Percentiles rank a stretch among this genome's conserved stretches.
Evolutionary conservation across 2,113 vertebrate genomes (phyloP).

Genomic region (Phylloscopus trochilus): DNA sequence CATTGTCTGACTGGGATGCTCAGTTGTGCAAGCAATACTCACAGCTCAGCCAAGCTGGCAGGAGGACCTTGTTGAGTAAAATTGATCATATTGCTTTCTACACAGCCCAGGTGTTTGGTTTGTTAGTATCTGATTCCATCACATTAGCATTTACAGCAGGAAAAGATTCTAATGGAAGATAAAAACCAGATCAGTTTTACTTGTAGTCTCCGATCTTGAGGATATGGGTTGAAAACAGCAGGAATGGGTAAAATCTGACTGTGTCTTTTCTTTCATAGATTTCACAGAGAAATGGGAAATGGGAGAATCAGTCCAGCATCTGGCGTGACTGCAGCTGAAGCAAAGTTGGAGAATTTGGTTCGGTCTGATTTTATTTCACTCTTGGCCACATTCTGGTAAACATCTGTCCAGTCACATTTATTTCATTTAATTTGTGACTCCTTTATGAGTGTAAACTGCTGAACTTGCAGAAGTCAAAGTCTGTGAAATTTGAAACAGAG

Average conservation of each 20-base stretch:
- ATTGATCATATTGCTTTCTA: not conserved
- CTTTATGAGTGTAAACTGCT: not conserved
- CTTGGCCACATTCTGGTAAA: slow-evolving; percentile 48
- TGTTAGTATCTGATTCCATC: not conserved
- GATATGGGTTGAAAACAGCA: not conserved
- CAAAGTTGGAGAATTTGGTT: slow-evolving; percentile 49
- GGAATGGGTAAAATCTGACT: not conserved
- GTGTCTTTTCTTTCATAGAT: slow-evolving; percentile 2
- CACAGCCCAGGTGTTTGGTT: not conserved
- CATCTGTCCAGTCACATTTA: not conserved
- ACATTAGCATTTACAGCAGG: not conserved
- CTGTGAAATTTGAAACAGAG: not conserved
- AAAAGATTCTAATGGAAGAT: not conserved
- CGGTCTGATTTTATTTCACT: slow-evolving; percentile 54
- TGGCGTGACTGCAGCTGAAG: slow-evolving; percentile 32
- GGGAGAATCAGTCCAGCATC: not conserved
- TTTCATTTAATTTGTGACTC: not conserved
- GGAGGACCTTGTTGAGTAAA: not conserved
- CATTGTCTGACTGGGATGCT: not conserved
- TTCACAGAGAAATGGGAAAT: not conserved
- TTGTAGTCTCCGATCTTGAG: not conserved
- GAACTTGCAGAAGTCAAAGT: not conserved
- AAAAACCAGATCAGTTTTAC: not conserved
- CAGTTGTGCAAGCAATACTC: not conserved
- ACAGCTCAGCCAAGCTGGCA: not conserved